Base-by-base conservation (phyloP, 64 coral and sea anemone genomes). In the Orbicella faveolata region DNA sequence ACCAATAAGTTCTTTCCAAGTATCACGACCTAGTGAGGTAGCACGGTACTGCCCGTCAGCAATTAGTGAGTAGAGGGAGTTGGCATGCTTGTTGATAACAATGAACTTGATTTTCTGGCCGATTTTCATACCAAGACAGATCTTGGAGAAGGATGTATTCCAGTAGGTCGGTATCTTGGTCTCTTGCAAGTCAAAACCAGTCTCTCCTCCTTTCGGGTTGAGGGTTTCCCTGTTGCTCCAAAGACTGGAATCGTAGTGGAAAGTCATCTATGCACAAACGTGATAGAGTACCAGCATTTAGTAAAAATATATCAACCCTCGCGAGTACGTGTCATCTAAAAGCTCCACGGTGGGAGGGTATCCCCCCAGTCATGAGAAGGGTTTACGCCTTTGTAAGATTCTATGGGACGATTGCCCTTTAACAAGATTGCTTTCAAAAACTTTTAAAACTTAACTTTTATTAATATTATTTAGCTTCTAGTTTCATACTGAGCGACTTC, bases 91-190 rank as follows among this genome's bases (percentile, higher is more conserved):
- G 7, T 48, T 48, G 5, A 48, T 48, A 6, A 48, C 44, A 48
- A 48, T 6, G 44, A 48, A 48, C 3, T 48, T 48, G 0, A 30
- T 34, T 17, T 11, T 8, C 3, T 57, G 23, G 37, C 66, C 65
- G 13, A 67, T 54, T 80, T 88, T 88, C 61, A 93, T 54, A 9
- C 91, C 91, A 52, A 93, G 23, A 75, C 91, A 93, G 18, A 93
- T 21, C 15, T 88, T 53, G 62, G 36, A 61, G 65, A 93, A 93
- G 0, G 84, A 36, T 3, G 54, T 55, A 23, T 36, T 81, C 62
- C 64, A 81, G 66, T 93, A 93, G 2, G 84, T 87, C 5, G 73
- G 41, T 18, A 93, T 52, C 73, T 93, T 93, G 0, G 91, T 93
- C 75, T 88, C 91, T 73, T 37, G 1, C 9, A 69, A 54, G 33